Percentiles rank a stretch among this genome's conserved stretches.
Evolutionary conservation across 2,113 vertebrate species (phyloP).

Genomic region (Hypanus sabinus): DNA sequence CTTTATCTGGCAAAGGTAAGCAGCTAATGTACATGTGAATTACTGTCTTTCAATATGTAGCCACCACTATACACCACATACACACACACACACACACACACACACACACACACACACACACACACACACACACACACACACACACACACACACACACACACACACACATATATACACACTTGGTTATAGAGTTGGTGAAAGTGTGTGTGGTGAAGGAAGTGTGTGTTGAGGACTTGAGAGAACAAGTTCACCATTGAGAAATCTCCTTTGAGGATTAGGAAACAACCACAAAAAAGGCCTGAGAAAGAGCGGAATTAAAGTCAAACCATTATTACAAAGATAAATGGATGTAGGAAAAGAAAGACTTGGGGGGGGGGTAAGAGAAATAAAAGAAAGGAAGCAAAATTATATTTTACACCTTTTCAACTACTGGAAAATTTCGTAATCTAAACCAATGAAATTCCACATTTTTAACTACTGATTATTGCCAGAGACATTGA

Average conservation of each 20-base stretch:
- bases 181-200: not conserved
- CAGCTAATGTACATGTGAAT: slow-evolving; percentile 36
- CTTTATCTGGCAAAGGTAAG: slow-evolving; percentile 91
- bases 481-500: not conserved
- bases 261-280: not conserved
- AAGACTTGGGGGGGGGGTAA: not conserved
- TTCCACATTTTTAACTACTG: not conserved
- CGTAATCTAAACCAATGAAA: not conserved
- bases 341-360: not conserved
- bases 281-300: not conserved
- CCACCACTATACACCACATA: not conserved
- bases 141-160: too few relatives aligned
- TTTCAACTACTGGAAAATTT: not conserved
- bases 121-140: too few relatives aligned
- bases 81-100: too few relatives aligned
- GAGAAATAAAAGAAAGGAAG: not conserved
- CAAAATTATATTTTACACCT: not conserved
- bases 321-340: not conserved
- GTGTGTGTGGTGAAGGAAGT: not conserved
- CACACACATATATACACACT: too few relatives aligned
- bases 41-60: not conserved
- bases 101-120: too few relatives aligned
- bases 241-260: not conserved
- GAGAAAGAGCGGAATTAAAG: not conserved
- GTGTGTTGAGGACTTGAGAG: not conserved